A percentile compares a stretch with the other conserved stretches of the same genome.
Evolutionary conservation across 2,888 invertebrate genomes (phyloP).

Genomic region (Chelonus formosanus): DNA sequence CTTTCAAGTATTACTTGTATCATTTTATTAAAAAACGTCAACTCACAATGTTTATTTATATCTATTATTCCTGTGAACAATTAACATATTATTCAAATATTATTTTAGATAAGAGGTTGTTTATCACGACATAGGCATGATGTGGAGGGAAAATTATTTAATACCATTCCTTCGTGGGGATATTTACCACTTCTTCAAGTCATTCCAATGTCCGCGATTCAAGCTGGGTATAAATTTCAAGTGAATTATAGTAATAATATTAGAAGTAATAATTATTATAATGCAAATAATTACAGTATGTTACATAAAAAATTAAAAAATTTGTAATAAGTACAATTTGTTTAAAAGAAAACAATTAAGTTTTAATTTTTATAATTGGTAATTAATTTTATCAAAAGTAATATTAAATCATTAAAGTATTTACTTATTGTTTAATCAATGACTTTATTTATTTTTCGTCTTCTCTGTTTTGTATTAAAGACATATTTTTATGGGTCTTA

Average conservation of each 20-base stretch:
- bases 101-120: conserved; percentile 57
- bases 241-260: neutral
- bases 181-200: conserved; percentile 57
- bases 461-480: conserved; percentile 65
- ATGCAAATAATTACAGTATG: too few relatives aligned
- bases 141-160: conserved; percentile 60
- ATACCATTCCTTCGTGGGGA: conserved; percentile 60
- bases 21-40: too few relatives aligned
- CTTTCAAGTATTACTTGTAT: too few relatives aligned
- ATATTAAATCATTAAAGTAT: too few relatives aligned
- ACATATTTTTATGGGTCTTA: conserved; percentile 93
- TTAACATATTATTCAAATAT: conserved; percentile 30
- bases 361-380: too few relatives aligned
- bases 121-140: conserved; percentile 59
- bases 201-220: conserved; percentile 61
- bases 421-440: neutral
- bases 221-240: conserved; percentile 56
- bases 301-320: too few relatives aligned
- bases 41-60: too few relatives aligned
- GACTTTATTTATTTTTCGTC: conserved; percentile 1
- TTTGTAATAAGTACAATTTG: too few relatives aligned
- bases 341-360: too few relatives aligned
- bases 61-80: too few relatives aligned
- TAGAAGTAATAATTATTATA: neutral
- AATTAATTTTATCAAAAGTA: too few relatives aligned